Percentiles rank a stretch among this genome's conserved stretches.
phyloP scores from a whole-genome alignment of 2,888 invertebrate genomes.

The Abscondita cerata region DNA sequence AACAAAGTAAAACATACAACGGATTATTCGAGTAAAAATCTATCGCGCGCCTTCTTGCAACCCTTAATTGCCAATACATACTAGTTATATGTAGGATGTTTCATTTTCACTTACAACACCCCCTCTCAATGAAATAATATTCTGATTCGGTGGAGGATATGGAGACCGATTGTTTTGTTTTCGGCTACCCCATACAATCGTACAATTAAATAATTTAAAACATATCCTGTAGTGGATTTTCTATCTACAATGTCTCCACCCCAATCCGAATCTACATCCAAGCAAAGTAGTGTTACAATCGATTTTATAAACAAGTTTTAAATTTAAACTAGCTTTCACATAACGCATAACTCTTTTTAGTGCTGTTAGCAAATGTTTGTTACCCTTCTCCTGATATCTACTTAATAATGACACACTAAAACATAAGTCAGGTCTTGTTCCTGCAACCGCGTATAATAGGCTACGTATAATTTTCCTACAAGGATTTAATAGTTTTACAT shows the following conservation, averaged over 20 bases:
- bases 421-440: background rate
- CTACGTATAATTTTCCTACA: background rate
- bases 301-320: too few relatives aligned
- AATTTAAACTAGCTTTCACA: background rate
- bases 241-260: background rate
- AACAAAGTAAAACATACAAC: too few relatives aligned
- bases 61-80: too few relatives aligned
- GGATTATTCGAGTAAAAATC: too few relatives aligned
- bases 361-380: background rate
- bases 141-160: background rate
- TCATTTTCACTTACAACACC: background rate
- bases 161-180: background rate
- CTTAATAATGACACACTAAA: background rate
- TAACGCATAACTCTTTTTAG: background rate
- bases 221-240: background rate
- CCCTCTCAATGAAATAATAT: background rate
- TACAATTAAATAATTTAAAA: background rate
- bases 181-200: background rate
- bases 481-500: background rate
- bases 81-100: background rate
- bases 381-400: background rate
- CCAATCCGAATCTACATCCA: background rate
- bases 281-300: background rate
- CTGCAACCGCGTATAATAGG: background rate
- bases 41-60: too few relatives aligned